Evolutionary conservation across 2,113 vertebrate genomes (phyloP).

Genomic region (Chaetodon auriga): DNA sequence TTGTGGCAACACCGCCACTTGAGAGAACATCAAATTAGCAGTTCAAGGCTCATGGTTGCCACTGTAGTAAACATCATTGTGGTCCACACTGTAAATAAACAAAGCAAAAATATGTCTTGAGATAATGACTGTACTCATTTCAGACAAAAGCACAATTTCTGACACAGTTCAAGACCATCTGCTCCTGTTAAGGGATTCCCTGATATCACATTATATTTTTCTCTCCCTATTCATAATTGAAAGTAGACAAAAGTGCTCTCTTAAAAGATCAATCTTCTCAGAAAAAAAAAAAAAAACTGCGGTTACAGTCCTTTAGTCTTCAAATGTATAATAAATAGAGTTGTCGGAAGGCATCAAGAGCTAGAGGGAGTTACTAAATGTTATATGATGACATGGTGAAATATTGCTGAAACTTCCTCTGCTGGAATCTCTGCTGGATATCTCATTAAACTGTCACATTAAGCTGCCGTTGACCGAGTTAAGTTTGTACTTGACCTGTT

Average conservation of each 20-base stretch:
- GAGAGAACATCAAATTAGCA: not conserved
- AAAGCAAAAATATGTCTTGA: not conserved
- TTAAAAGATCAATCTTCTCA: constrained; percentile 17
- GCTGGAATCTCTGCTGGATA: constrained; percentile 23
- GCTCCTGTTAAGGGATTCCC: not conserved
- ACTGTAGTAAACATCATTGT: not conserved
- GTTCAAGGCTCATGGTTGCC: not conserved
- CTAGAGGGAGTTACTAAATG: constrained; percentile 51
- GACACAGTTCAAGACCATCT: not conserved
- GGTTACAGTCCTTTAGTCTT: constrained; percentile 7
- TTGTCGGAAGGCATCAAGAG: constrained; percentile 38
- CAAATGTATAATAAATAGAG: constrained; percentile 54
- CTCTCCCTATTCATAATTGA: constrained; percentile 2
- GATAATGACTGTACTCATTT: not conserved
- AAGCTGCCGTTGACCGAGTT: constrained; percentile 21
- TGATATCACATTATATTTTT: not conserved
- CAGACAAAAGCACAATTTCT: too few relatives aligned
- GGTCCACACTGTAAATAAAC: not conserved
- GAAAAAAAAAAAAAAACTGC: not conserved
- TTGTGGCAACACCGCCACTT: not conserved
- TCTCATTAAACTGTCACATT: constrained; percentile 49
- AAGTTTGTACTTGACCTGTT: constrained; percentile 6
- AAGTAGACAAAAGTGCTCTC: constrained; percentile 24
- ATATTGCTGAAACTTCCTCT: constrained; percentile 40
- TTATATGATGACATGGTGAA: constrained; percentile 45